Evolutionary conservation across 2,113 vertebrate genomes (phyloP).

Genomic region (Leptobrachium ailaonicum): DNA sequence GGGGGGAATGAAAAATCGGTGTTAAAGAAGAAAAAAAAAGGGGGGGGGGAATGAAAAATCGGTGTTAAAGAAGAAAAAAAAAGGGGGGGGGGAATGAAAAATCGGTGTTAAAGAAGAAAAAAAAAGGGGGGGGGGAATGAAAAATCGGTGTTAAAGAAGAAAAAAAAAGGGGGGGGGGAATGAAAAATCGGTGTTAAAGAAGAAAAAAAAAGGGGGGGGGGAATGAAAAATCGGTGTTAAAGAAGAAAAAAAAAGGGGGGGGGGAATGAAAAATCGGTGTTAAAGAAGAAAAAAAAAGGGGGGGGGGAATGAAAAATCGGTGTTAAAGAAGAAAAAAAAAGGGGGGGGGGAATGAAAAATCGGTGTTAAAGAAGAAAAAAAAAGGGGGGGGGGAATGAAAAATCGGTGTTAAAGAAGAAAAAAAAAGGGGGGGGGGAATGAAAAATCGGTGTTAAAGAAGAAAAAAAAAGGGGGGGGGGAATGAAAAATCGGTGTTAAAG

Average conservation of each 20-base stretch:
- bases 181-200: slow-evolving; percentile 53
- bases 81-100: slow-evolving; percentile 46
- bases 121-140: slow-evolving; percentile 44
- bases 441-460: slow-evolving; percentile 53
- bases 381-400: slow-evolving; percentile 46
- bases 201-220: slow-evolving; percentile 49
- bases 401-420: slow-evolving; percentile 54
- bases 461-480: slow-evolving; percentile 48
- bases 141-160: slow-evolving; percentile 53
- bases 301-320: slow-evolving; percentile 38
- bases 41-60: slow-evolving; percentile 34
- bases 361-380: slow-evolving; percentile 55
- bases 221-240: slow-evolving; percentile 50
- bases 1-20: slow-evolving; percentile 40
- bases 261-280: slow-evolving; percentile 46
- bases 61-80: slow-evolving; percentile 55
- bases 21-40: slow-evolving; percentile 57
- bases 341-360: slow-evolving; percentile 34
- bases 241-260: slow-evolving; percentile 54
- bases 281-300: slow-evolving; percentile 56
- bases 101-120: slow-evolving; percentile 55
- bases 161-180: slow-evolving; percentile 47
- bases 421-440: slow-evolving; percentile 44
- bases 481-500: slow-evolving; percentile 53
- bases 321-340: slow-evolving; percentile 58